phyloP scores from a whole-genome alignment of 2,888 invertebrate genomes.

The Drosophila meridionalis region DNA sequence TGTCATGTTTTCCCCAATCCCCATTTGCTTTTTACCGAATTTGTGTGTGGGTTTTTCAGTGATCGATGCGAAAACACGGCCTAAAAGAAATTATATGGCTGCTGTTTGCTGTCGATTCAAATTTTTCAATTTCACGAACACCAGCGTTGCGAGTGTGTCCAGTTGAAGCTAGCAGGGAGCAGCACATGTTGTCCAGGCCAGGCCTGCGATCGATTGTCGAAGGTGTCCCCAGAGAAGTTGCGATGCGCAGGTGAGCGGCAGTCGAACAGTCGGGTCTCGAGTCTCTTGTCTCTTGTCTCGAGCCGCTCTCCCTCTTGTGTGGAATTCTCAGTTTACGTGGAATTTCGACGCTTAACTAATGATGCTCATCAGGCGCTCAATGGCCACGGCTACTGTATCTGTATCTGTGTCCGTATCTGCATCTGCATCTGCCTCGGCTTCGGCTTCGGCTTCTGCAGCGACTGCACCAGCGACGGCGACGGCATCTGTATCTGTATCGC shows the following conservation, averaged over 20 bases:
- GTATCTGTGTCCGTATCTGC: constrained; percentile 13
- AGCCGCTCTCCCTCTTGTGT: constrained; percentile 17
- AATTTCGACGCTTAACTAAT: constrained; percentile 82
- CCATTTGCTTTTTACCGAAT: constrained; percentile 12
- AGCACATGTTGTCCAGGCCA: constrained; percentile 59
- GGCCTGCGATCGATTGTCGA: constrained; percentile 36
- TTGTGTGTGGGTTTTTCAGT: constrained; percentile 26
- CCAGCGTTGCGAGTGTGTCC: constrained; percentile 28
- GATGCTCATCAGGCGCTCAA: constrained; percentile 79
- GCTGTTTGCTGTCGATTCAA: constrained; percentile 66
- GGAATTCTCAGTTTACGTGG: constrained; percentile 69
- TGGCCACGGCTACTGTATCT: constrained; percentile 67
- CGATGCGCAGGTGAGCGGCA: constrained; percentile 68
- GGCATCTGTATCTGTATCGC: constrained; percentile 19
- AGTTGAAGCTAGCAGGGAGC: constrained; percentile 10
- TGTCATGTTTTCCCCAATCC: constrained; percentile 47
- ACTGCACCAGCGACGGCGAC: constrained; percentile 18
- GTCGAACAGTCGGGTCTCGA: constrained; percentile 5
- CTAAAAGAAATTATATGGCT: constrained; percentile 57
- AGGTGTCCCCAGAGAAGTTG: constrained; percentile 75
- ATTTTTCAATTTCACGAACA: constrained; percentile 68
- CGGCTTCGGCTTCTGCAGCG: constrained; percentile 23
- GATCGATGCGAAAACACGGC: constrained; percentile 77
- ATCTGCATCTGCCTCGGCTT: constrained; percentile 39
- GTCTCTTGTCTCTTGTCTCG: constrained; percentile 14